Evolutionary conservation across 1,140 invertebrate species (phyloP).

Genomic region (Antheraea mylitta): DNA sequence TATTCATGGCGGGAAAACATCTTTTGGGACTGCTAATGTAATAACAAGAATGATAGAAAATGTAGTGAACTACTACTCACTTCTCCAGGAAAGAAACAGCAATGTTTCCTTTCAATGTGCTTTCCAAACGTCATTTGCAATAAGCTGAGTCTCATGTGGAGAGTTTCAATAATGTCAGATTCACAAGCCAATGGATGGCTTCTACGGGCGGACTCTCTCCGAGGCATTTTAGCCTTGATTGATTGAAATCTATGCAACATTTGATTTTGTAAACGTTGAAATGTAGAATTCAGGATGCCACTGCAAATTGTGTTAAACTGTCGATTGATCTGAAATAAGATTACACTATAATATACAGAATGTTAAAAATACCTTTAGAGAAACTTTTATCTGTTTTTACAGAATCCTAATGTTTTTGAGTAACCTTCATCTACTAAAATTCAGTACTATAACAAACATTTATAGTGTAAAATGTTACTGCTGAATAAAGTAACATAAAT

Average conservation of each 20-base stretch:
- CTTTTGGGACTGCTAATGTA: too few relatives aligned
- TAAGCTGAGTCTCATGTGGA: conserved; percentile 92
- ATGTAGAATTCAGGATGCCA: conserved; percentile 88
- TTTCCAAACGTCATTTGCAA: conserved; percentile 95
- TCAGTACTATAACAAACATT: too few relatives aligned
- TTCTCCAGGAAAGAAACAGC: conserved; percentile 94
- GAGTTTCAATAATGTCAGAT: conserved; percentile 93
- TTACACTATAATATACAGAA: background rate
- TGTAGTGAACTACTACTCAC: conserved; percentile 72
- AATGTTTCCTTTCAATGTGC: conserved; percentile 93
- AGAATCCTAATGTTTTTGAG: too few relatives aligned
- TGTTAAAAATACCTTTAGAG: too few relatives aligned
- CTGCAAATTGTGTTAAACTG: conserved; percentile 89
- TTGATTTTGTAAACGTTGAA: conserved; percentile 88
- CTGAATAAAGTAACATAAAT: too few relatives aligned
- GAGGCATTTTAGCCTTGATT: conserved; percentile 94
- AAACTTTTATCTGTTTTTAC: too few relatives aligned
- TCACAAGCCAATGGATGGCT: conserved; percentile 92
- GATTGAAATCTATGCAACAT: conserved; percentile 89
- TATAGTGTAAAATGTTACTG: too few relatives aligned
- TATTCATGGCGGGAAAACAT: too few relatives aligned
- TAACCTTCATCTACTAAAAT: too few relatives aligned
- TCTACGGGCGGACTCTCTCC: conserved; percentile 89
- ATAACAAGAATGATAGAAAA: too few relatives aligned
- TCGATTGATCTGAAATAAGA: conserved; percentile 84